Evolutionary conservation across 2,888 invertebrate genomes (phyloP).

Genomic region (Zele albiditarsus): DNA sequence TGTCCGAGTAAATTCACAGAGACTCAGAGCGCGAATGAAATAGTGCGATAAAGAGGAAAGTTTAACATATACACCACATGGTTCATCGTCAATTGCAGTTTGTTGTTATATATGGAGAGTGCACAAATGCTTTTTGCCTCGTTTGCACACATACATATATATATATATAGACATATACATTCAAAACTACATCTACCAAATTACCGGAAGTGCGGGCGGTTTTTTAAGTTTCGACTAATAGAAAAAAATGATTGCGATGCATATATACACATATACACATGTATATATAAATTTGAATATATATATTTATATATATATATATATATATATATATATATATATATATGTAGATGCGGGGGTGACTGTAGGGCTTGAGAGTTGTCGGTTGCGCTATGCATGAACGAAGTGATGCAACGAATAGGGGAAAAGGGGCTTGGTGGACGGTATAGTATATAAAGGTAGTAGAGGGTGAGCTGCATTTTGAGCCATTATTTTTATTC

Average conservation of each 20-base stretch:
- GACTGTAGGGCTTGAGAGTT: constrained; percentile 36
- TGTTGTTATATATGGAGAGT: constrained; percentile 38
- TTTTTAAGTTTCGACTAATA: constrained; percentile 67
- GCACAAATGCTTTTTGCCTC: constrained; percentile 18
- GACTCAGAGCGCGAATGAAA: constrained; percentile 19
- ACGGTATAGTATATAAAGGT: not conserved
- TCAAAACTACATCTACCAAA: constrained; percentile 53
- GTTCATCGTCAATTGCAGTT: constrained; percentile 50
- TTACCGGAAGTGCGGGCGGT: constrained; percentile 64
- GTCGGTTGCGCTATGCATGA: constrained; percentile 36
- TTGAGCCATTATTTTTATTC: constrained; percentile 68
- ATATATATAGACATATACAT: not conserved
- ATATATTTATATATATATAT: constrained; percentile 11
- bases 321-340: constrained; percentile 33
- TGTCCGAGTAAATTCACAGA: constrained; percentile 36
- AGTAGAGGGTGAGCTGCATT: constrained; percentile 56
- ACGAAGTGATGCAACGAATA: constrained; percentile 21
- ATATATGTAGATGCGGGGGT: not conserved
- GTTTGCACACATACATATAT: constrained; percentile 1
- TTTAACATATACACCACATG: constrained; percentile 26
- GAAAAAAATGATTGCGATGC: constrained; percentile 61
- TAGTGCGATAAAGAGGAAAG: constrained; percentile 23
- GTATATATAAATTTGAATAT: constrained; percentile 36
- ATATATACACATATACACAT: not conserved
- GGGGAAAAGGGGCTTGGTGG: constrained; percentile 10